Evolutionary conservation across 1,140 invertebrate genomes (phyloP), one percentile per base, ranked within the genome.

Genomic region (Halesus radiatus): DNA sequence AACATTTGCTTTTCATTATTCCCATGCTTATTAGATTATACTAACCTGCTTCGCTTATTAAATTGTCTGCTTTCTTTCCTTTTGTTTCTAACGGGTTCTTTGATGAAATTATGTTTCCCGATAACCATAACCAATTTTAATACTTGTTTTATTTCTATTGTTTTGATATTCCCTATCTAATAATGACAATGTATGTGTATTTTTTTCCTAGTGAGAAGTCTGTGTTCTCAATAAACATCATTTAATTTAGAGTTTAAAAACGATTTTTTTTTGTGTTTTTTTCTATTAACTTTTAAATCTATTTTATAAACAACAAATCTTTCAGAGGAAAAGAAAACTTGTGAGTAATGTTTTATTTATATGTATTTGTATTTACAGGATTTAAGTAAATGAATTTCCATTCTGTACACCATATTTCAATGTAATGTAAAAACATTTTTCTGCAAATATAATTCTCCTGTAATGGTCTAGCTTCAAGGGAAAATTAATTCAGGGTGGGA

Each of bases 1-100:
- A 68, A 68, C 64, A 68, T 68, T 68, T 10, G 64, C 64, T 68
- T 68, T 68, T 18, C n/a, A 32, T 23, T 32, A 26, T 68, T 32
- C 64, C 64, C 29, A n/a, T 26, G 26, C 64, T 32, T 32, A 37
- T 68, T 68, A 68, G 64, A 37, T 68, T n/a, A 50, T 26, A 29
- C 26, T 50, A 50, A 68, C 32, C 64, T 10, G 64, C 64, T 68
- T 68, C 20, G 64, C 64, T 68, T 68, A 68, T 68, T 37, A 68
- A 68, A 60, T 60, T 60, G 20, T 60, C 18, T 16, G 29, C 32
- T 68, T 68, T 37, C 16, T 68, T 68, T 68, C 64, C 18, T 18
- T 37, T 68, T 32, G 26, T 37, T 32, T 18, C 64, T 68, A 50
- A 68, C 20, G 56, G 56, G 56, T 60, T 60, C 56, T 60, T 45